Evolutionary conservation across 2,113 vertebrate species (phyloP).

Genomic region (Syrrhaptes paradoxus): DNA sequence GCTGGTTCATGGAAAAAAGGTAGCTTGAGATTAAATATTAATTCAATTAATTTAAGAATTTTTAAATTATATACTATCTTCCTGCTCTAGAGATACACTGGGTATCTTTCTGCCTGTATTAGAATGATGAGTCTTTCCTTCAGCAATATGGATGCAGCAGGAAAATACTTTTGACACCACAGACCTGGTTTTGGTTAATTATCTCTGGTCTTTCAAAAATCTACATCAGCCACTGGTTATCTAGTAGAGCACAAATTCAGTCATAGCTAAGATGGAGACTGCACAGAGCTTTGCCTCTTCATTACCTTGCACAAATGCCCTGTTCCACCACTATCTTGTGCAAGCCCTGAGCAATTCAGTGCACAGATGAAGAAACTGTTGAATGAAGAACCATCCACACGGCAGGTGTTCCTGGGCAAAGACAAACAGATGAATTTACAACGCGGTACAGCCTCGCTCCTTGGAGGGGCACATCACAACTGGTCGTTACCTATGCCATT

Average conservation of each 20-base stretch:
- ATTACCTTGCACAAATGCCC: not conserved
- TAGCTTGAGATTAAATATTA: not conserved
- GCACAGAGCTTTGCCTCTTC: not conserved
- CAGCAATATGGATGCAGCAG: not conserved
- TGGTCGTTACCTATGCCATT: accelerated
- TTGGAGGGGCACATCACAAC: not conserved
- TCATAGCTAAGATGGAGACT: not conserved
- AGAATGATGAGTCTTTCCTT: not conserved
- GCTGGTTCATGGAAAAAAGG: not conserved
- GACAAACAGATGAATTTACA: not conserved
- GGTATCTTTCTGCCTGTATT: not conserved
- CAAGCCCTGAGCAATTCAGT: not conserved
- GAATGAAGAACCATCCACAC: not conserved
- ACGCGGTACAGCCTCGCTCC: not conserved
- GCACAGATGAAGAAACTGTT: not conserved
- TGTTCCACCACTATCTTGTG: not conserved
- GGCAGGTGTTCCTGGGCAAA: not conserved
- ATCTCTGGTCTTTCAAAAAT: not conserved
- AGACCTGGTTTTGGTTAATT: not conserved
- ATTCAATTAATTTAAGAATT: not conserved
- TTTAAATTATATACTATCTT: not conserved
- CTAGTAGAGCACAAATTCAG: not conserved
- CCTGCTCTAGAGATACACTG: not conserved
- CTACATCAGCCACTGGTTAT: not conserved
- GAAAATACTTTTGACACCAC: not conserved